phyloP scores from a whole-genome alignment of 2,113 vertebrate species.

The Rhipidura dahli region DNA sequence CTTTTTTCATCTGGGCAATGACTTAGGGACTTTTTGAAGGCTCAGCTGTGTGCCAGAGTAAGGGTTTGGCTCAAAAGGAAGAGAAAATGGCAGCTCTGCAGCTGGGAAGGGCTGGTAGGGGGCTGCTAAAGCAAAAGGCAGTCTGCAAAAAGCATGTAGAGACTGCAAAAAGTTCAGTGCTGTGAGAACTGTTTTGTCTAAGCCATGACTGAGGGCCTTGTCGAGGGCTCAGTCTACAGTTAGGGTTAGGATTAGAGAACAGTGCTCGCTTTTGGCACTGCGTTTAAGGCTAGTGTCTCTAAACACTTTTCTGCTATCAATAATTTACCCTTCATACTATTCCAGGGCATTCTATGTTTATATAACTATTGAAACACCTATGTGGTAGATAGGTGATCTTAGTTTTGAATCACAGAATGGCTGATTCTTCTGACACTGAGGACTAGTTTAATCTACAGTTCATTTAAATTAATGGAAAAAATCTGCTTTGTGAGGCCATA shows the following conservation, averaged over 20 bases:
- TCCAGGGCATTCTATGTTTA: not conserved
- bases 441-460: not conserved
- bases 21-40: not conserved
- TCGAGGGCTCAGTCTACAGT: not conserved
- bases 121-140: not conserved
- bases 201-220: not conserved
- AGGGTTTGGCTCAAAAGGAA: not conserved
- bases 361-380: not conserved
- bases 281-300: constrained; percentile 18
- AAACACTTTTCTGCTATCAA: not conserved
- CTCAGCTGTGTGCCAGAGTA: not conserved
- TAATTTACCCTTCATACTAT: not conserved
- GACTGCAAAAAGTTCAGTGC: accelerated
- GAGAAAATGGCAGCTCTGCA: not conserved
- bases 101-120: not conserved
- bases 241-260: not conserved
- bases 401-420: not conserved
- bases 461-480: constrained; percentile 33
- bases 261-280: not conserved
- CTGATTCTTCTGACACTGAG: not conserved
- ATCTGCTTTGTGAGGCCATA: constrained; percentile 25
- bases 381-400: not conserved
- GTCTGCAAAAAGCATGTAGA: not conserved
- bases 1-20: not conserved
- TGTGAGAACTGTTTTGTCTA: not conserved